Base-by-base conservation (phyloP, 64 coral and sea anemone genomes). In the Pachyseris speciosa region DNA sequence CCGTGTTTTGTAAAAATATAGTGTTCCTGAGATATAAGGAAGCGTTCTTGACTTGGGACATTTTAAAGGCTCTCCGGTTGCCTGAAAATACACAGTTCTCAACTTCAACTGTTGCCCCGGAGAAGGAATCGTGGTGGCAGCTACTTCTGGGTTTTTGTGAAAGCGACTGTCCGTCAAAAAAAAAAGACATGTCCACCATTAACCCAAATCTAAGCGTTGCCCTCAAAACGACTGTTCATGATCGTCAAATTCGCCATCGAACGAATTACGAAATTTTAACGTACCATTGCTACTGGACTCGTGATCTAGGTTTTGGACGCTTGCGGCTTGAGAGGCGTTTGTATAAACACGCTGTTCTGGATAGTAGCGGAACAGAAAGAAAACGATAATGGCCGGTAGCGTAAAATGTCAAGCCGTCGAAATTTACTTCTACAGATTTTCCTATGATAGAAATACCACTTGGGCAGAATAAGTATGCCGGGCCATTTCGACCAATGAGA, bases 401-500 rank as follows among this genome's bases (percentile, higher is more conserved):
- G 70, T 74, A 74, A 45, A 74, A 44, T 38, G 8, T 45, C 70
- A 74, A 11, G 40, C 40, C 70, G 9, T 12, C 24, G 40, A 74
- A 47, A 47, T 12, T 11, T 24, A 74, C 40, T 12, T 47, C 38
- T 3, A 12, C 9, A 7, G 22, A 15, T 45, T 13, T 45, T 74
- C 70, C 70, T 26, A 37, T n/a, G 70, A 74, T 44, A 11, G 27
- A 74, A 25, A 74, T 74, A 44, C 70, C 70, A 26, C 24, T 22
- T 10, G 70, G 70, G n/a, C 70, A 74, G 7, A 26, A 43, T 11
- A 74, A 44, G 70, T 74, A 39, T 40, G 70, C 40, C 3, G 70
- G 70, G 22, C 20, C 37, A 74, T 74, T 74, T 74, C 13, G 70
- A 44, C 70, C 70, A 74, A 47, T 43, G 24, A 74, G 22, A 74